Evolutionary conservation across 2,113 vertebrate genomes (phyloP).

Genomic region (Picathartes gymnocephalus): DNA sequence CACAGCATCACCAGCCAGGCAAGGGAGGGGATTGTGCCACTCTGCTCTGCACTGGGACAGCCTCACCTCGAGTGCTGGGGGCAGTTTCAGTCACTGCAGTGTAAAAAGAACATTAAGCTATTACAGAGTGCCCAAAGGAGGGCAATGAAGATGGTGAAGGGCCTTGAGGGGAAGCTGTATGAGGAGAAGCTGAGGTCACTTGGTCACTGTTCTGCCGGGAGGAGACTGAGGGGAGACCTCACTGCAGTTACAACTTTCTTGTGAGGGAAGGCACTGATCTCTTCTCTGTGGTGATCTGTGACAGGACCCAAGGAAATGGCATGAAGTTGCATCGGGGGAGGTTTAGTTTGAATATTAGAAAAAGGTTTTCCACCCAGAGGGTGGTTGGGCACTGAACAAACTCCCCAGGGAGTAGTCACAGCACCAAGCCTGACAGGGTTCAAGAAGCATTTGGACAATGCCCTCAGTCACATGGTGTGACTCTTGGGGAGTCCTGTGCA

Average conservation of each 20-base stretch:
- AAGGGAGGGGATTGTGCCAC: not conserved
- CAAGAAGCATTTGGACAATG: not conserved
- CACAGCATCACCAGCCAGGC: fast-evolving
- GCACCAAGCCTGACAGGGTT: no score
- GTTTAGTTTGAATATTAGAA: not conserved
- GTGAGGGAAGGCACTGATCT: no score
- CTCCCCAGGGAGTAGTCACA: not conserved
- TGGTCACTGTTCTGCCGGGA: not conserved
- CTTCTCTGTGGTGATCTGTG: not conserved
- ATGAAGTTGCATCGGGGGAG: not conserved
- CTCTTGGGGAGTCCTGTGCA: not conserved
- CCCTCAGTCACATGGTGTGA: not conserved
- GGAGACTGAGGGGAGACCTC: not conserved
- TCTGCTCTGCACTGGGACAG: not conserved
- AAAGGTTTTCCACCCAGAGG: not conserved
- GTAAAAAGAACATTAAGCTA: fast-evolving
- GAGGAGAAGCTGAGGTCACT: not conserved
- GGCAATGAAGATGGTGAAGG: not conserved
- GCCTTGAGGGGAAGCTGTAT: fast-evolving
- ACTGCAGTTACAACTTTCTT: not conserved
- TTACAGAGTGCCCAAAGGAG: not conserved
- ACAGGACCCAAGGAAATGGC: not conserved
- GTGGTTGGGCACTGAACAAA: not conserved
- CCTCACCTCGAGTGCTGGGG: not conserved
- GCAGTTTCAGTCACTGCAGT: fast-evolving